phyloP scores from a whole-genome alignment of 2,797 vertebrate genomes.

The Glossophaga mutica region DNA sequence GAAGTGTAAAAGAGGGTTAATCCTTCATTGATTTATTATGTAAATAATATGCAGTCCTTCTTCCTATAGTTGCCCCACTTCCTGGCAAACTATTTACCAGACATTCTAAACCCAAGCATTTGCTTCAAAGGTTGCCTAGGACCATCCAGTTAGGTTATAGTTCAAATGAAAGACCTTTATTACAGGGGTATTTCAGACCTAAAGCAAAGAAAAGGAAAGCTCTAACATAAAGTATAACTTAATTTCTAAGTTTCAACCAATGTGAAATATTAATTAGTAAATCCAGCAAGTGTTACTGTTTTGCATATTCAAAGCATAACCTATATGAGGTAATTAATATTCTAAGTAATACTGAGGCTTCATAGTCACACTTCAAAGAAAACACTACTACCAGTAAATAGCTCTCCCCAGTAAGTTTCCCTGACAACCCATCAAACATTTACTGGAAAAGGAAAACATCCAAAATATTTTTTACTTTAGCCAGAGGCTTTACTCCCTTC shows the following conservation, averaged over 20 bases:
- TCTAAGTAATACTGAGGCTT: background rate
- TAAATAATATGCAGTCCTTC: background rate
- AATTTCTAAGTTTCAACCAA: constrained; percentile 16
- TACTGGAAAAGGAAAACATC: background rate
- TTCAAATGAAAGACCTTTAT: background rate
- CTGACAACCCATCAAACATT: constrained; percentile 13
- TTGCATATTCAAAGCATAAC: background rate
- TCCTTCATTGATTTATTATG: background rate
- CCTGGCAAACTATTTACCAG: background rate
- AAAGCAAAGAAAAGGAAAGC: constrained; percentile 34
- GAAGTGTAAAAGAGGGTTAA: background rate
- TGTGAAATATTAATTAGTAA: background rate
- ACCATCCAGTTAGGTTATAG: background rate
- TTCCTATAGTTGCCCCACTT: background rate
- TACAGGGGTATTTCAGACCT: background rate
- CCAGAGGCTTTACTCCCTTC: background rate
- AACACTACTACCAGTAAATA: constrained; percentile 1
- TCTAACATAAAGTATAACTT: background rate
- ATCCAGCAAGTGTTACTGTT: background rate
- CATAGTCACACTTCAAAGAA: constrained; percentile 43
- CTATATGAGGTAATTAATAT: background rate
- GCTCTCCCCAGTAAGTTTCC: background rate
- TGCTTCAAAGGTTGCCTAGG: background rate
- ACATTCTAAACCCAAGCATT: background rate
- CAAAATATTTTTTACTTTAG: background rate